Evolutionary conservation across 2,113 vertebrate genomes (phyloP).

Genomic region (Tragelaphus buxtoni): DNA sequence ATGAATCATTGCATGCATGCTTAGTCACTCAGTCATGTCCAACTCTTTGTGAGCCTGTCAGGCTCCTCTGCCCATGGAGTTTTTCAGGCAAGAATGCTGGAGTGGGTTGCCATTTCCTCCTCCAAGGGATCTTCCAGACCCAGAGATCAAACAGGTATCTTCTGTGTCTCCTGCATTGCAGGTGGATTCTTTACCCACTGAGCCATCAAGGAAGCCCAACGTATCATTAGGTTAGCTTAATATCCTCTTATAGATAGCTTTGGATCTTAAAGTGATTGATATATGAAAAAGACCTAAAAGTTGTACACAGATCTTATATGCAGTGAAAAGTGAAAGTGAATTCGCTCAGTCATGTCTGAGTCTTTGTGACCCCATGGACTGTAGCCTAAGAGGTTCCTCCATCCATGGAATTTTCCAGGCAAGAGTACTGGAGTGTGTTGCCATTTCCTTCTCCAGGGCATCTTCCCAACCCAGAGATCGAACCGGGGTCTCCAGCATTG

Average conservation of each 20-base stretch:
- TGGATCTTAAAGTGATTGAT: background rate
- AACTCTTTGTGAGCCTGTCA: background rate
- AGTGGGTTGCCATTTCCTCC: background rate
- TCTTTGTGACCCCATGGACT: background rate
- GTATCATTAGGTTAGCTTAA: background rate
- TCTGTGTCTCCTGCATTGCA: background rate
- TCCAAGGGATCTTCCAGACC: background rate
- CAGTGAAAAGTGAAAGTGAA: background rate
- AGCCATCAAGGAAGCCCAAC: background rate
- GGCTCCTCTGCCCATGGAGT: background rate
- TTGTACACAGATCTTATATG: background rate
- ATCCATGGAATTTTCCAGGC: background rate
- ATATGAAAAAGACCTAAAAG: background rate
- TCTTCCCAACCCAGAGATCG: fast-evolving
- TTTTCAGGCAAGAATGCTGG: background rate
- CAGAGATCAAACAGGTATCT: background rate
- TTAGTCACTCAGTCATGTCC: background rate
- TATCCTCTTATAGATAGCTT: background rate
- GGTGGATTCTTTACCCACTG: background rate
- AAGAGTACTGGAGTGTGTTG: background rate
- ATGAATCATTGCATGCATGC: background rate
- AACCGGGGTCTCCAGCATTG: background rate
- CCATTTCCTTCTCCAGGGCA: background rate
- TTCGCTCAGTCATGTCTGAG: background rate
- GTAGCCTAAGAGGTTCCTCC: background rate